Evolutionary conservation across 2,113 vertebrate species (phyloP), one percentile per base, ranked within the genome.

Genomic region (Labrus mixtus): DNA sequence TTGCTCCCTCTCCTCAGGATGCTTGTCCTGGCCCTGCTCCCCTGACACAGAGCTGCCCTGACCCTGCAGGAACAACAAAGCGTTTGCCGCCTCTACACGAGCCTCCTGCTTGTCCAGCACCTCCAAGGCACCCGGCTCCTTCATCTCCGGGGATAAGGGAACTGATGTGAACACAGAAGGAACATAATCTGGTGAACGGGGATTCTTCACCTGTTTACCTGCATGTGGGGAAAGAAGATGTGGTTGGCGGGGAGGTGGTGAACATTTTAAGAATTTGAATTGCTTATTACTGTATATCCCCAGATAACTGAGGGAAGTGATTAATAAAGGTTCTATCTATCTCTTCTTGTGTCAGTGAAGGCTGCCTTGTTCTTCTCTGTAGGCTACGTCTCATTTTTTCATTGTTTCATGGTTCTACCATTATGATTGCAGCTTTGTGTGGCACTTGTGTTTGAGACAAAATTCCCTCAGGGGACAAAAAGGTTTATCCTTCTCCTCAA

Each of bases 201-300:
- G 93, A 70, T 94, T 95, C 89, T 94, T 94, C 68, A 94, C 92
- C 88, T 95, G 93, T 87, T 94, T 94, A 90, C 93, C 93, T 95
- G 82, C 15, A 75, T 36, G 68, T 17, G 19, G 10, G 73, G 6
- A 74, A 22, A 33, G 55, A 60, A 48, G 43, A 73, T 37, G 19
- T 39, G 23, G 50, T 62, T 20, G 43, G 23, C 11, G 7, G 29
- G 10, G 11, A 56, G 7, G 20, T 17, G n/a, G 39, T 10, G 16
- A 45, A 48, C 39, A 19, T 58, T 10, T 0, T 17, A 20, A 8
- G 12, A 41, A 68, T 41, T 19, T 1, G 13, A 50, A 4, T 0
- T 33, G 10, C 33, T 15, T 37, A 11, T 13, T 16, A 23, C 46
- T 4, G 20, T 37, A 61, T 25, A 25, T 62, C 4, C 56, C 9